Evolutionary conservation across 2,888 invertebrate genomes (phyloP).

Genomic region (Carpatolechia fugitivella): DNA sequence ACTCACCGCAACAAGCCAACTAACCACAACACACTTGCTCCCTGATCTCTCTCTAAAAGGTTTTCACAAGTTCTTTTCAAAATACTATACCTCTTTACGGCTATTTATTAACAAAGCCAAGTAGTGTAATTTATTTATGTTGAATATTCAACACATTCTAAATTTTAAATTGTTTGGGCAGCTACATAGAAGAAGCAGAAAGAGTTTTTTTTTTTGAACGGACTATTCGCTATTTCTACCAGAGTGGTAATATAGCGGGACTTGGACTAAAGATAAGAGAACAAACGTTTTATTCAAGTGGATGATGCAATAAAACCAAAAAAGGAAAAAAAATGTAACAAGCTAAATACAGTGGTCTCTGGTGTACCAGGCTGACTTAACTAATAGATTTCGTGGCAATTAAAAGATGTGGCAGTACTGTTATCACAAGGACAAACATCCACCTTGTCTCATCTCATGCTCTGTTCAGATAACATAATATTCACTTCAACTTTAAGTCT

Average conservation of each 20-base stretch:
- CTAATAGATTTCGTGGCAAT: neutral
- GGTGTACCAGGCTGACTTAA: neutral
- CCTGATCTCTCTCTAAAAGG: too few relatives aligned
- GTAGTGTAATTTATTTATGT: neutral
- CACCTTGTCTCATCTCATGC: neutral
- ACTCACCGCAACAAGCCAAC: neutral
- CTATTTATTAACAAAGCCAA: too few relatives aligned
- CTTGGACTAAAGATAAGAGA: too few relatives aligned
- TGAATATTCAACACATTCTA: neutral
- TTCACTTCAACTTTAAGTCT: neutral
- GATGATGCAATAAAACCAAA: neutral
- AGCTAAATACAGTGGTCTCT: too few relatives aligned
- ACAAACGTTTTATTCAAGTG: neutral
- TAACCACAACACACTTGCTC: slow-evolving; percentile 1
- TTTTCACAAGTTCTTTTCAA: too few relatives aligned
- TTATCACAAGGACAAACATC: slow-evolving; percentile 5
- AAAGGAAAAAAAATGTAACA: neutral
- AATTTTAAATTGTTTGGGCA: neutral
- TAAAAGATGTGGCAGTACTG: neutral
- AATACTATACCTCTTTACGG: too few relatives aligned
- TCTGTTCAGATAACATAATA: slow-evolving; percentile 6
- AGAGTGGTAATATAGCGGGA: too few relatives aligned
- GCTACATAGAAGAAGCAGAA: too few relatives aligned
- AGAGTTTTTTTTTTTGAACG: too few relatives aligned
- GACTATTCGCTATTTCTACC: too few relatives aligned